These are phyloP conservation scores for Scrobipalpa atriplicella DNA, from an alignment of 2,888 invertebrate species.

Conservation along the genomic window DNA sequence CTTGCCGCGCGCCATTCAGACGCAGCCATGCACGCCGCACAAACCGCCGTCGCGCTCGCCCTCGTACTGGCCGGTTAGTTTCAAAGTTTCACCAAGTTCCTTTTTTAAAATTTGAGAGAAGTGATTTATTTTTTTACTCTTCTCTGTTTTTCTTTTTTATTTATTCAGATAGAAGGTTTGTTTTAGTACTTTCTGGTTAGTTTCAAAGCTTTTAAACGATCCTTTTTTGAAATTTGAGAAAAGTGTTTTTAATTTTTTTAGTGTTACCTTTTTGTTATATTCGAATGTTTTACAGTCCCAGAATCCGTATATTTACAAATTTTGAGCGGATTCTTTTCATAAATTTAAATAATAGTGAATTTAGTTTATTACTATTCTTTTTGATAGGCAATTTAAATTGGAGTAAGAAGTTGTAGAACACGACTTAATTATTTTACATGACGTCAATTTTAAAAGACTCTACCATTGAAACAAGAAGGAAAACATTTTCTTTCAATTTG, in stretches of 20 bases:
- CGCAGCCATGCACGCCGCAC: conserved; percentile 63
- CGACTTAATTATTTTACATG: not conserved
- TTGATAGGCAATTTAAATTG: too few relatives aligned
- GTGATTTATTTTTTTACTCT: not conserved
- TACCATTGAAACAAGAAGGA: not conserved
- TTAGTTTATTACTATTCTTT: too few relatives aligned
- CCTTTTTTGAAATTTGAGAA: too few relatives aligned
- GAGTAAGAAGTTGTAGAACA: not conserved
- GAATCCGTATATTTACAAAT: too few relatives aligned
- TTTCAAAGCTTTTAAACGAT: too few relatives aligned
- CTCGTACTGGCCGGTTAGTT: conserved; percentile 66
- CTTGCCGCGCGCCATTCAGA: conserved; percentile 57
- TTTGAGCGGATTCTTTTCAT: too few relatives aligned
- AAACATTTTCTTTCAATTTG: not conserved
- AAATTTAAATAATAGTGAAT: too few relatives aligned
- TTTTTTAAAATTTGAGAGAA: not conserved
- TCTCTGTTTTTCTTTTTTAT: not conserved
- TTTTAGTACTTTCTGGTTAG: not conserved
- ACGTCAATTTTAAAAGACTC: not conserved
- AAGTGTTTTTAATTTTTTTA: too few relatives aligned
- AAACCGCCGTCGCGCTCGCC: conserved; percentile 57
- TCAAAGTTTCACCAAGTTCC: conserved; percentile 8
- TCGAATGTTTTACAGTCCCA: too few relatives aligned
- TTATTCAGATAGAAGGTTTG: not conserved
- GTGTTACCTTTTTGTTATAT: too few relatives aligned